These are phyloP conservation scores for Scrobipalpa costella DNA, from an alignment of 2,888 invertebrate genomes.

Conservation along the genomic window DNA sequence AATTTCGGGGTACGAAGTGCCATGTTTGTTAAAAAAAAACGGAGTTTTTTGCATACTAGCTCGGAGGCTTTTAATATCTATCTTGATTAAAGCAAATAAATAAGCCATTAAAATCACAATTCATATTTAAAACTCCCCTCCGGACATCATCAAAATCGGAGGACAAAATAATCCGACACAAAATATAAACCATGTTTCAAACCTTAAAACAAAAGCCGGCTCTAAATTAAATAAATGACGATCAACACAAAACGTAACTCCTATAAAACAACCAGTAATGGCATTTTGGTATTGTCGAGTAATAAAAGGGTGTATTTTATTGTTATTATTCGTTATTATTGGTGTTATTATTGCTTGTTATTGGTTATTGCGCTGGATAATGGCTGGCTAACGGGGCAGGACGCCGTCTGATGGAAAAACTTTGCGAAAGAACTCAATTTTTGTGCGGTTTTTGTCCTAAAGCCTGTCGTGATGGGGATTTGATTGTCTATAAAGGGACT, in stretches of 20 bases:
- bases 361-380: slow-evolving; percentile 34
- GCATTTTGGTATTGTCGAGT: slow-evolving; percentile 37
- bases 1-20: too few species aligned
- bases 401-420: slow-evolving; percentile 2
- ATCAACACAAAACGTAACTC: neutral
- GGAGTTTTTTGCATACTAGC: too few species aligned
- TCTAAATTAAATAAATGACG: slow-evolving; percentile 9
- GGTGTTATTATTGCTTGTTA: slow-evolving; percentile 36
- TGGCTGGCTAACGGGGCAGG: slow-evolving; percentile 18
- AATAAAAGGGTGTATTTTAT: slow-evolving; percentile 48
- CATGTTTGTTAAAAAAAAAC: too few species aligned
- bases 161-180: too few species aligned
- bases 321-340: slow-evolving; percentile 45
- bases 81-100: too few species aligned
- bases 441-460: neutral
- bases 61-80: too few species aligned
- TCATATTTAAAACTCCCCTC: too few species aligned
- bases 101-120: too few species aligned
- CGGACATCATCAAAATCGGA: too few species aligned
- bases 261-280: slow-evolving; percentile 23
- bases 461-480: neutral
- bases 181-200: neutral
- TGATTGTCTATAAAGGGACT: neutral
- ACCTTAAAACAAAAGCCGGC: neutral
- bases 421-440: slow-evolving; percentile 19